Conservation (phyloP, 2,113 vertebrate genomes). For the Phylloscopus trochilus region DNA sequence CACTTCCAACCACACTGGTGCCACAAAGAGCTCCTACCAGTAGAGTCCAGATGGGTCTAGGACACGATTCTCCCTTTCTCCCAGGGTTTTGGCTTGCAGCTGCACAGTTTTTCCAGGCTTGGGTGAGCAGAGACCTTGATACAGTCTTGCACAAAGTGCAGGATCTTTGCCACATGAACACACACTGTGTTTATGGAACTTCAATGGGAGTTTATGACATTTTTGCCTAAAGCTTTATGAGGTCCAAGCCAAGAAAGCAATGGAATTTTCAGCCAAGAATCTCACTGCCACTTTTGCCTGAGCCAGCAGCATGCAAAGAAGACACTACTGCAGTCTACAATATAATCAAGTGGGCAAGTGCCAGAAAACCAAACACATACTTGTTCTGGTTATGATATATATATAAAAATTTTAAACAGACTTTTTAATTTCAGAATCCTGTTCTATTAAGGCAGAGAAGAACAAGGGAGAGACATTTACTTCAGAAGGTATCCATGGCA, state of each 20-base stretch:
- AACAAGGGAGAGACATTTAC: not conserved
- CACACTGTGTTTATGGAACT: not conserved
- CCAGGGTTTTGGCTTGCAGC: not conserved
- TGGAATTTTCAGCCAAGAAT: not conserved
- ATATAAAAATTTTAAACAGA: not conserved
- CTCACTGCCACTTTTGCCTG: not conserved
- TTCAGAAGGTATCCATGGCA: not conserved
- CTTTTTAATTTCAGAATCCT: not conserved
- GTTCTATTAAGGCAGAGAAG: not conserved
- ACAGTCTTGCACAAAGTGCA: not conserved
- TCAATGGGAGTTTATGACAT: not conserved
- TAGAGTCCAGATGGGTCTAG: not conserved
- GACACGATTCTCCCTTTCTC: not conserved
- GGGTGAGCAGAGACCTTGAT: not conserved
- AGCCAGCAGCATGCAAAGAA: not conserved
- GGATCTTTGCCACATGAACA: not conserved
- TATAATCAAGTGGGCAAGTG: not conserved
- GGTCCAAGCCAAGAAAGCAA: not conserved
- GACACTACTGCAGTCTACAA: not conserved
- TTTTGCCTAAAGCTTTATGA: constrained; percentile 1
- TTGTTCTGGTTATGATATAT: not conserved
- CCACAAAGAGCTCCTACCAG: not conserved
- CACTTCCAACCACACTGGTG: not conserved
- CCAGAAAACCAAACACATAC: not conserved
- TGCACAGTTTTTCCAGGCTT: not conserved